A percentile compares a stretch with the other conserved stretches of the same genome.
Conservation (phyloP, 2,888 invertebrate species). For the Oeneis ivallda region DNA sequence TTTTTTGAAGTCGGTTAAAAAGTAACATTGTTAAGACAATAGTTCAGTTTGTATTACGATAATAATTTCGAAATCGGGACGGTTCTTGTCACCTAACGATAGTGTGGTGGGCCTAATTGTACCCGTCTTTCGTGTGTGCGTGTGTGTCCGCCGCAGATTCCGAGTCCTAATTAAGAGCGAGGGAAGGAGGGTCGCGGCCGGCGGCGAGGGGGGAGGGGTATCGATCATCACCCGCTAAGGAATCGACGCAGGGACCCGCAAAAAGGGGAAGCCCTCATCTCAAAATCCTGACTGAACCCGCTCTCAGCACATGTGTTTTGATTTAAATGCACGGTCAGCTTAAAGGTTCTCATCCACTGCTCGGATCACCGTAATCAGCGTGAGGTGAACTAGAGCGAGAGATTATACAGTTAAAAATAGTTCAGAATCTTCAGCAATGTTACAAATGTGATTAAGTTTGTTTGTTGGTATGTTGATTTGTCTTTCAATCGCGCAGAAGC, state of each 20-base stretch:
- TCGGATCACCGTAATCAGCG: not conserved
- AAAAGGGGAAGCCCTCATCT: conserved; percentile 79
- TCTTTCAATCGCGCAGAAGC: no score
- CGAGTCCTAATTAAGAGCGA: conserved; percentile 91
- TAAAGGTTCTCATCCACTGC: conserved; percentile 16
- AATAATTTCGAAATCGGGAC: conserved; percentile 1
- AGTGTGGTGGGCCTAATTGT: conserved; percentile 11
- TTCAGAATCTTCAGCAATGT: no score
- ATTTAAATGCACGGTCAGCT: conserved; percentile 69
- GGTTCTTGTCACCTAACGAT: not conserved
- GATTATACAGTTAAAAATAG: no score
- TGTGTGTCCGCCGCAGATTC: conserved; percentile 92
- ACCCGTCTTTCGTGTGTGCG: conserved; percentile 64
- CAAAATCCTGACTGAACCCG: conserved; percentile 78
- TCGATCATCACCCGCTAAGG: conserved; percentile 80
- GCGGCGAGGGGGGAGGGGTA: conserved; percentile 68
- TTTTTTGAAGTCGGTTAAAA: no score
- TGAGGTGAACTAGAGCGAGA: not conserved
- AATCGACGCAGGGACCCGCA: conserved; percentile 80
- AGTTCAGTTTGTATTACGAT: no score
- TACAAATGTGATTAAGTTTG: no score
- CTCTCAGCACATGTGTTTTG: conserved; percentile 80
- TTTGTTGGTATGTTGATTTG: no score
- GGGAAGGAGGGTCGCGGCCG: conserved; percentile 78
- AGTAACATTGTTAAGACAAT: no score